Evolutionary conservation across 2,797 vertebrate genomes (phyloP).

Genomic region (Siniperca undulata): DNA sequence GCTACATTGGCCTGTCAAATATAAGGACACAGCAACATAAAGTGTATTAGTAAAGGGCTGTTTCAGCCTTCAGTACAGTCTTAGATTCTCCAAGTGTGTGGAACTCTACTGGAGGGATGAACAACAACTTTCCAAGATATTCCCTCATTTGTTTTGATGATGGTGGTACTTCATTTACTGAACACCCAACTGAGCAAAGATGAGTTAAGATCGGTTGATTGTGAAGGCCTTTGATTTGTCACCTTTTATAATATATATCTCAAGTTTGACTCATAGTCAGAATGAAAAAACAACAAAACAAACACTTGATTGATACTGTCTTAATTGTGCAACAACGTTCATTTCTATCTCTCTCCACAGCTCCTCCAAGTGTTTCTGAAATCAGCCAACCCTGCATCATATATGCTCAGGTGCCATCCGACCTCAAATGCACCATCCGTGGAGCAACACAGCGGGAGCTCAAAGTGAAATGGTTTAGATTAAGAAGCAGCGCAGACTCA

Average conservation of each 20-base stretch:
- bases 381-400: constrained; percentile 66
- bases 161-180: background rate
- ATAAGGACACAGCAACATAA: too few species aligned
- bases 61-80: too few species aligned
- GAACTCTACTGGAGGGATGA: too few species aligned
- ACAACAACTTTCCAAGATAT: background rate
- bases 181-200: background rate
- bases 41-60: too few species aligned
- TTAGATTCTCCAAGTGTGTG: too few species aligned
- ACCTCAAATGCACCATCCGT: constrained; percentile 70
- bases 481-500: background rate
- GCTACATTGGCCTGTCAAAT: too few species aligned
- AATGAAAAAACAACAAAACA: background rate
- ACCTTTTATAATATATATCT: background rate
- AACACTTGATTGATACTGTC: background rate
- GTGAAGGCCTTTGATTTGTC: background rate
- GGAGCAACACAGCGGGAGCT: constrained; percentile 55
- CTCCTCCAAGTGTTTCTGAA: constrained; percentile 66
- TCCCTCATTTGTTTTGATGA: background rate
- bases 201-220: background rate
- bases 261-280: background rate
- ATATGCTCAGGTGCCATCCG: constrained; percentile 53
- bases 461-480: constrained; percentile 71
- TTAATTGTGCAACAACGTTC: background rate
- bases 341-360: constrained; percentile 46